These are phyloP conservation scores for Ophraella communa DNA, from an alignment of 2,888 invertebrate genomes.

Conservation along the genomic window DNA sequence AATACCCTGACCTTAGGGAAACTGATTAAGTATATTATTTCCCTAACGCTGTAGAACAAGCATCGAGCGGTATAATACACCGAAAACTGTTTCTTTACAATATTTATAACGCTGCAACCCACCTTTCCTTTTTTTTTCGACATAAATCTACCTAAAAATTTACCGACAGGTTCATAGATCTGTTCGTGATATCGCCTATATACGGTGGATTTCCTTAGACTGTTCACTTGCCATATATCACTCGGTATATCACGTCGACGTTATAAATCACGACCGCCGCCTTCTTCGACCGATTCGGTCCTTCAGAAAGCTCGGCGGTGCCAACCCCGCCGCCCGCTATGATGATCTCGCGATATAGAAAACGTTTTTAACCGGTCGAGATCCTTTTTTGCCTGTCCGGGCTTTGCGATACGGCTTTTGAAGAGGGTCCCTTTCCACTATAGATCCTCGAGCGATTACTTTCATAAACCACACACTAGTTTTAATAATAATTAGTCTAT, in stretches of 20 bases:
- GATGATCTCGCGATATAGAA: slow-evolving; percentile 12
- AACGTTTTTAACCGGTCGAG: neutral
- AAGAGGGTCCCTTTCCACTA: neutral
- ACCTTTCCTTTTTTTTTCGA: slow-evolving; percentile 23
- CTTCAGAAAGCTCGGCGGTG: slow-evolving; percentile 15
- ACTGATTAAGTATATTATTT: no score
- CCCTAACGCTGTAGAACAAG: no score
- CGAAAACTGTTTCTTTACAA: no score
- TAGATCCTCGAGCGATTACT: neutral
- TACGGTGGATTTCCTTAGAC: slow-evolving; percentile 55
- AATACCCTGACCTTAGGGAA: slow-evolving; percentile 1
- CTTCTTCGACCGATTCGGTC: slow-evolving; percentile 11
- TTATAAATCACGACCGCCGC: slow-evolving; percentile 56
- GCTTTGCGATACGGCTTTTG: neutral
- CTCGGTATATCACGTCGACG: slow-evolving; percentile 58
- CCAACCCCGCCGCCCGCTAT: slow-evolving; percentile 26
- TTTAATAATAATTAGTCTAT: no score
- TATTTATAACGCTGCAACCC: slow-evolving; percentile 4
- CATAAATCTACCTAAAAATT: slow-evolving; percentile 58
- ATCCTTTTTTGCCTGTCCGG: neutral
- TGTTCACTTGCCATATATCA: slow-evolving; percentile 57
- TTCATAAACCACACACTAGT: neutral
- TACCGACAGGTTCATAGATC: slow-evolving; percentile 58
- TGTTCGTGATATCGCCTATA: slow-evolving; percentile 53
- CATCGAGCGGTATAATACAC: no score